Evolutionary conservation across 2,888 invertebrate genomes (phyloP), one percentile per base, ranked within the genome.

Genomic region (Notodonta ziczac): DNA sequence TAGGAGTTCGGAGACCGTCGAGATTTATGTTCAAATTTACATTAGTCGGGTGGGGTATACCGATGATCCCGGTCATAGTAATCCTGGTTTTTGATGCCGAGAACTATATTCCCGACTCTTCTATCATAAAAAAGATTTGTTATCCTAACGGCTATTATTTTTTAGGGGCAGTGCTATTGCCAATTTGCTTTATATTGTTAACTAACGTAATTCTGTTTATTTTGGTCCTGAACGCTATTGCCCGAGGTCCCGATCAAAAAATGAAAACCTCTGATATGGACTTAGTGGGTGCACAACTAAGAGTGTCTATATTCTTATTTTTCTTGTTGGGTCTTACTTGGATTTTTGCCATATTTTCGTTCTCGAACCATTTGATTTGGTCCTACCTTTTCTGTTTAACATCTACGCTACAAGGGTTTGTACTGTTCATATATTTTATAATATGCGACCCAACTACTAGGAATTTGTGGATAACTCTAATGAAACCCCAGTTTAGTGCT

Each of bases 331-430:
- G 95, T 0, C 82, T 95, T 3, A 94, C 95, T 0, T 95, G 95
- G 95, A 84, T 95, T 35, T 95, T 95, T 77, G 95, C 95, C 7
- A 78, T 95, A 44, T 88, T 95, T 70, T 94, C 94, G 0, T 94
- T 94, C 73, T 87, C 94, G 55, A 86, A 83, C 5, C 89, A 90
- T 32, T 82, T 94, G 32, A 72, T 94, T 32, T 95, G 95, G 86
- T 94, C 95, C 0, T 95, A 95, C 77, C 83, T 95, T 0, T 95
- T 95, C 73, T 95, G 95, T 76, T 77, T 95, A n/a, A 95, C 95
- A 0, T 94, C 95, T 6, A 95, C 95, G 0, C 69, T 95, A 24
- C 95, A 95, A 76, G 95, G 95, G 0, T 95, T 95, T 77, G 94
- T 95, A 9, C 83, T 95, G 13, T 95, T 95, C 72, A 77, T 95